Evolutionary conservation across 2,113 vertebrate species (phyloP).

Genomic region (Oryctolagus cuniculus): mOryCun1.1 NC_091441.1:65156501-65157000

Average conservation of each 20-base stretch:
- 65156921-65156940: neutral
- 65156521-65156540: too few relatives aligned
- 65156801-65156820: neutral
- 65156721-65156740: neutral
- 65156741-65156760: neutral
- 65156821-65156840: neutral
- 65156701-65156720: neutral
- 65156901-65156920: neutral
- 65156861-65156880: neutral
- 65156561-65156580: too few relatives aligned
- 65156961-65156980: too few relatives aligned
- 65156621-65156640: too few relatives aligned
- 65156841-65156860: neutral
- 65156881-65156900: neutral
- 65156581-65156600: too few relatives aligned
- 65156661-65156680: too few relatives aligned
- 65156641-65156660: too few relatives aligned
- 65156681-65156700: too few relatives aligned
- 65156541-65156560: too few relatives aligned
- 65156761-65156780: neutral
- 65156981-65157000: too few relatives aligned
- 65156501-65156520: too few relatives aligned
- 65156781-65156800: neutral
- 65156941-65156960: neutral
- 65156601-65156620: too few relatives aligned